Percentiles rank a stretch among this genome's conserved stretches.
phyloP scores from a whole-genome alignment of 2,797 vertebrate species.

The Gadopsis bispinosus region DNA sequence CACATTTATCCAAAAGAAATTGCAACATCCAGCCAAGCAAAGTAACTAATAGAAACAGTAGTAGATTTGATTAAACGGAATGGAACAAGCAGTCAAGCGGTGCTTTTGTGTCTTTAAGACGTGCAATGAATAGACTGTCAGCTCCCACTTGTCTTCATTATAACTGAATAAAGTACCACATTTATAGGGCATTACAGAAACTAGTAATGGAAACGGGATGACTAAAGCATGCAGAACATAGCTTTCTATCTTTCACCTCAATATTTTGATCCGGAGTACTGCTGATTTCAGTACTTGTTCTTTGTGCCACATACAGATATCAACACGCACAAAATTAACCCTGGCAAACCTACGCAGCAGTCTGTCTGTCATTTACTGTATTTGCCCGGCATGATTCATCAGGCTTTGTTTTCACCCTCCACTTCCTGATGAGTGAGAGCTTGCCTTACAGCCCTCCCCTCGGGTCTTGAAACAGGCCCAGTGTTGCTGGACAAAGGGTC shows the following conservation, averaged over 20 bases:
- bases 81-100: background rate
- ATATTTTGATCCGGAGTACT: conserved; percentile 35
- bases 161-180: conserved; percentile 10
- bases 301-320: conserved; percentile 36
- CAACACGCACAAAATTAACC: conserved; percentile 44
- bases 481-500: conserved; percentile 69
- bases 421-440: conserved; percentile 67
- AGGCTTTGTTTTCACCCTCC: conserved; percentile 53
- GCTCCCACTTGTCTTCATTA: conserved; percentile 28
- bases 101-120: conserved; percentile 17
- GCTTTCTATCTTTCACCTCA: conserved; percentile 44
- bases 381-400: conserved; percentile 61
- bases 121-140: conserved; percentile 5
- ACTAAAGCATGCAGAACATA: conserved; percentile 13
- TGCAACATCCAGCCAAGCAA: background rate
- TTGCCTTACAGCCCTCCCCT: conserved; percentile 59
- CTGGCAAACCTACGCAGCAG: conserved; percentile 12
- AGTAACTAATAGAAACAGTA: conserved; percentile 11
- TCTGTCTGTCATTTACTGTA: conserved; percentile 49
- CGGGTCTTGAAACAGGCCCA: conserved; percentile 53
- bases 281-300: conserved; percentile 59
- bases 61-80: conserved; percentile 7
- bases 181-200: background rate
- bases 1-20: conserved; percentile 7
- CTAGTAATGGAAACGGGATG: conserved; percentile 22